Base-by-base conservation (phyloP, 2,797 vertebrate species). In the Scarus forsteni region DNA sequence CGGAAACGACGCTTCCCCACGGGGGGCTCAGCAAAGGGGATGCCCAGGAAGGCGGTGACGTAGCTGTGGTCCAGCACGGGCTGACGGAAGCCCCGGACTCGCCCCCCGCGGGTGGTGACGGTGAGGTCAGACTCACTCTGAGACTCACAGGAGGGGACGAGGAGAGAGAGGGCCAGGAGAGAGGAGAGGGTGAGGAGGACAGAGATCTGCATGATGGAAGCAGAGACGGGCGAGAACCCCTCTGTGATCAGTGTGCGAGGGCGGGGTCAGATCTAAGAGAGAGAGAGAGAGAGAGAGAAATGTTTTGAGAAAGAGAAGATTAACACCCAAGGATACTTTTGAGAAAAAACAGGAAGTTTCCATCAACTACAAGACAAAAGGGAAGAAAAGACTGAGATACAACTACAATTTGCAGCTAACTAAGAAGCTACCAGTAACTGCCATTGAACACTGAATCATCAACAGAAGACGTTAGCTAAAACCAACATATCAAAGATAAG, bases 21-120 rank as follows among this genome's bases (percentile, higher is more conserved):
- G 0, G 97, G 97, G 0, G 97, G 94, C 83, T 98, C 96, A 0
- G 90, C 97, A 0, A 95, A 98, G 8, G 97, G 97, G 70, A 98
- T 94, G 38, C 97, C 97, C 78, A 98, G 91, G 79, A 98, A 98
- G 14, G 96, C 93, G 0, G 88, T 89, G 69, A 98, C 91, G 12
- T 93, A 90, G 78, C 86, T 89, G 19, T 92, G 90, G 5, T 95
- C 90, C 0, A 91, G 94, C 14, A 94, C 89, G 0, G 86, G 84
- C n/a, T 94, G 55, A 19, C 89, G 93, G 35, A 81, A 7, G 0
- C 97, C 97, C 3, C 92, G 92, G 18, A 98, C 93, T 7, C 50
- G 89, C 1, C 97, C 97, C 0, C 58, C 66, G 1, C 79, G 92
- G 0, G 95, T 97, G 8, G 78, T 85, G 34, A 96, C 95, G 14